phyloP scores from a whole-genome alignment of 1,140 invertebrate genomes.

The Stegodyphus dumicola region DNA sequence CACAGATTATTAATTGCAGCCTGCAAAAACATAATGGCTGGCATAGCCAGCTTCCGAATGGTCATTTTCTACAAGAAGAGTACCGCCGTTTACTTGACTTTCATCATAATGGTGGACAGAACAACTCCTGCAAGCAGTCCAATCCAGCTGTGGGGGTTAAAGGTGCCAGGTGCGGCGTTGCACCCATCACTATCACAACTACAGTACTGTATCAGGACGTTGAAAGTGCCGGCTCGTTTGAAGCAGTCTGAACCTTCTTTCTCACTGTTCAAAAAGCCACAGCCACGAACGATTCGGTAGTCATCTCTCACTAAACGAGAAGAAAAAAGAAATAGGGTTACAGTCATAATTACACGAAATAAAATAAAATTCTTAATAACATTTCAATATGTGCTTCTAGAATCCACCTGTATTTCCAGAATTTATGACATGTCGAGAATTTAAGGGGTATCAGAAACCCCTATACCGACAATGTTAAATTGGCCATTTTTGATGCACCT shows the following conservation, averaged over 20 bases:
- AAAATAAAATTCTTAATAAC: too few species aligned
- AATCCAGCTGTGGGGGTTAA: constrained; percentile 4
- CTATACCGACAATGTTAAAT: too few species aligned
- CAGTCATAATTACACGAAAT: too few species aligned
- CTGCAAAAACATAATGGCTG: constrained; percentile 19
- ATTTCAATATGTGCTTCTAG: too few species aligned
- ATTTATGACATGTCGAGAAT: too few species aligned
- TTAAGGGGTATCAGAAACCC: too few species aligned
- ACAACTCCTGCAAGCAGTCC: constrained; percentile 15
- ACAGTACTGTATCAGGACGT: constrained; percentile 64
- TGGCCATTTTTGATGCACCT: too few species aligned
- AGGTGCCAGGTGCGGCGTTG: constrained; percentile 41
- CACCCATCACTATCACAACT: constrained; percentile 62
- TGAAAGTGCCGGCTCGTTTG: constrained; percentile 63
- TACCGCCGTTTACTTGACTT: constrained; percentile 25
- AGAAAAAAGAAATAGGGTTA: too few species aligned
- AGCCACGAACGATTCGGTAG: constrained; percentile 62
- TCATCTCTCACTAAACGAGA: constrained; percentile 60
- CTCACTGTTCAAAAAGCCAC: constrained; percentile 60
- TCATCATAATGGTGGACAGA: constrained; percentile 2
- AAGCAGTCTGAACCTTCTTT: constrained; percentile 60
- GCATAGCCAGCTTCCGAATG: background rate
- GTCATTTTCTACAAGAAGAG: background rate
- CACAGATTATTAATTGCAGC: constrained; percentile 2
- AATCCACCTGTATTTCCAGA: too few species aligned